Conservation (phyloP, 30 jellyfish, hydroid and myxozoan genomes). For the Turritopsis rubra region DNA sequence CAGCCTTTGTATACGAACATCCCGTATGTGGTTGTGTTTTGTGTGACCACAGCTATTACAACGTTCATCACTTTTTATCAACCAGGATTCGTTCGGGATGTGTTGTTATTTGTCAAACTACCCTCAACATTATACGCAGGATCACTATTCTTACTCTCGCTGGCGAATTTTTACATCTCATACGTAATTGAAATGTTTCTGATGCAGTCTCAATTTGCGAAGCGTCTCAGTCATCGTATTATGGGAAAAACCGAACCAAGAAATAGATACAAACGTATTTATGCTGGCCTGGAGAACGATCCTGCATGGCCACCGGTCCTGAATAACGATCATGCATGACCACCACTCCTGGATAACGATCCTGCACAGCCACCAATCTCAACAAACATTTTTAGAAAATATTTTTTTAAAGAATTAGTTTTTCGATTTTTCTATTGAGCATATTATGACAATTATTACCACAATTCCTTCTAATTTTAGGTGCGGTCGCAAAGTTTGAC, state of each 20-base stretch:
- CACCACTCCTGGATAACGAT: background rate
- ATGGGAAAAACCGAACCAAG: constrained; percentile 7
- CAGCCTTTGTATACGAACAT: constrained; percentile 18
- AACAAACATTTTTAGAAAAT: background rate
- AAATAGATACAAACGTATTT: constrained; percentile 20
- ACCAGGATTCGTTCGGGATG: background rate
- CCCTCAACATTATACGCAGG: background rate
- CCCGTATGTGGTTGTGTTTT: background rate
- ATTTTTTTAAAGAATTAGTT: no score
- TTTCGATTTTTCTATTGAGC: background rate
- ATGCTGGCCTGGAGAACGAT: background rate
- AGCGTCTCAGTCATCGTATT: constrained; percentile 2
- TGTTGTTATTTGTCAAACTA: constrained; percentile 3
- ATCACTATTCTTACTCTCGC: background rate
- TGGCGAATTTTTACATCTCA: constrained; percentile 5
- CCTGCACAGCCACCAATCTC: constrained; percentile 16
- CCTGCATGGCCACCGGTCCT: constrained; percentile 21
- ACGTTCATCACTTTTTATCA: background rate
- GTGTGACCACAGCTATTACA: background rate
- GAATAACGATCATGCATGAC: no score
- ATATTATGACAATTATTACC: background rate
- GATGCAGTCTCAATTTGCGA: background rate
- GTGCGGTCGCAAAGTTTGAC: no score
- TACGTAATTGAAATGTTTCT: background rate
- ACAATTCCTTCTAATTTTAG: no score